phyloP scores from a whole-genome alignment of 2,888 invertebrate genomes.

The Megastigmus dorsalis region DNA sequence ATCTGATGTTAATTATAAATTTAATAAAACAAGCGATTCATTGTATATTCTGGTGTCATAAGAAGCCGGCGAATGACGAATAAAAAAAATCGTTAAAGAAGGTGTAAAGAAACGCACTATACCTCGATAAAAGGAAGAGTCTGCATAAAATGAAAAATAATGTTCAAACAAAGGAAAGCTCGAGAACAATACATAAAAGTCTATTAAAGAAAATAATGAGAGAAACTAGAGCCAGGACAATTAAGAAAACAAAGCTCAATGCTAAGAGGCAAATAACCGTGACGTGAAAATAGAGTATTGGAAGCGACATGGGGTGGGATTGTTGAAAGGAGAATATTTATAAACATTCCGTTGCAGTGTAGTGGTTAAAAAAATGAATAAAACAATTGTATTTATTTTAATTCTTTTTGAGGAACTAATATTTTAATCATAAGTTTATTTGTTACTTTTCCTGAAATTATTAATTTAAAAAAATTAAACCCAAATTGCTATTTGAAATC shows the following conservation, averaged over 20 bases:
- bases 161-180: constrained; percentile 16
- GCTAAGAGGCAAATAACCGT: constrained; percentile 28
- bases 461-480: too few species aligned
- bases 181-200: constrained; percentile 31
- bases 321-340: constrained; percentile 5
- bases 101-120: constrained; percentile 14
- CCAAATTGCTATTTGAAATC: too few species aligned
- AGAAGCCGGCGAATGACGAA: too few species aligned
- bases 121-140: constrained; percentile 1
- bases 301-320: not conserved
- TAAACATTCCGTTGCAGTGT: too few species aligned
- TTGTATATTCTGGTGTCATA: too few species aligned
- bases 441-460: too few species aligned
- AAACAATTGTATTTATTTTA: too few species aligned
- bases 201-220: constrained; percentile 36
- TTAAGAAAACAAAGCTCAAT: constrained; percentile 34
- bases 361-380: too few species aligned
- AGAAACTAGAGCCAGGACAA: constrained; percentile 39
- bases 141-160: not conserved
- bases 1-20: too few species aligned
- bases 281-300: constrained; percentile 11
- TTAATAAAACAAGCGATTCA: too few species aligned
- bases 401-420: too few species aligned
- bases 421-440: too few species aligned
- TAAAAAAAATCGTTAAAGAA: constrained; percentile 29